These are phyloP conservation scores for Mantis religiosa DNA, from an alignment of 2,888 invertebrate genomes.

Conservation along the genomic window DNA sequence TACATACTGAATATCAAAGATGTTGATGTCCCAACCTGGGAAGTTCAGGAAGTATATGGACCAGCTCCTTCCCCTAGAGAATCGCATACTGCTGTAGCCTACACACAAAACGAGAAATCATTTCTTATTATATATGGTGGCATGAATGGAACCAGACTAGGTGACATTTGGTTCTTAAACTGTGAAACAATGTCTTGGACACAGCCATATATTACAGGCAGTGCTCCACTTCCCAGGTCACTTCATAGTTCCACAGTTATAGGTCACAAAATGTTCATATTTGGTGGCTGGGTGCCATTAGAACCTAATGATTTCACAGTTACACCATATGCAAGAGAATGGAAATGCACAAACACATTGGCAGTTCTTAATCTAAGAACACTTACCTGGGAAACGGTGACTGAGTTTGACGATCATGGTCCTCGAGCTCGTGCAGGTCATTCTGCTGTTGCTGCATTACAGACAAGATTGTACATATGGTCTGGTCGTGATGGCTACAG, in stretches of 20 bases:
- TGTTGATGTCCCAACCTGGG: neutral
- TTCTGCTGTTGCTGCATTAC: constrained; percentile 86
- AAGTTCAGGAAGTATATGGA: neutral
- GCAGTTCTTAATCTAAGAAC: constrained; percentile 87
- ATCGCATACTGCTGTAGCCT: neutral
- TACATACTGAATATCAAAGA: neutral
- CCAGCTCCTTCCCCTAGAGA: neutral
- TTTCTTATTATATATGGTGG: neutral
- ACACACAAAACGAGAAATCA: neutral
- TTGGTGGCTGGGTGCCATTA: constrained; percentile 98
- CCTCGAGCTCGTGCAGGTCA: constrained; percentile 96
- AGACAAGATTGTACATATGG: constrained; percentile 94
- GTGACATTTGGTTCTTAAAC: neutral
- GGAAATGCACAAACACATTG: constrained; percentile 97
- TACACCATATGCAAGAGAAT: constrained; percentile 92
- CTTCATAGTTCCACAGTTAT: constrained; percentile 94
- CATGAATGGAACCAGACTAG: neutral
- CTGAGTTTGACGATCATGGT: constrained; percentile 79
- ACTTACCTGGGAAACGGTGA: constrained; percentile 88
- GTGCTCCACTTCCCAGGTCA: constrained; percentile 87
- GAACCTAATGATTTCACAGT: constrained; percentile 88
- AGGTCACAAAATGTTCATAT: constrained; percentile 93
- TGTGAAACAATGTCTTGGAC: constrained; percentile 82
- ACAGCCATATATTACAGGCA: constrained; percentile 79
- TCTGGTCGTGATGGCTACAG: constrained; percentile 97